phyloP scores from a whole-genome alignment of 2,113 vertebrate genomes.

The Cricetomys ansorgei region DNA sequence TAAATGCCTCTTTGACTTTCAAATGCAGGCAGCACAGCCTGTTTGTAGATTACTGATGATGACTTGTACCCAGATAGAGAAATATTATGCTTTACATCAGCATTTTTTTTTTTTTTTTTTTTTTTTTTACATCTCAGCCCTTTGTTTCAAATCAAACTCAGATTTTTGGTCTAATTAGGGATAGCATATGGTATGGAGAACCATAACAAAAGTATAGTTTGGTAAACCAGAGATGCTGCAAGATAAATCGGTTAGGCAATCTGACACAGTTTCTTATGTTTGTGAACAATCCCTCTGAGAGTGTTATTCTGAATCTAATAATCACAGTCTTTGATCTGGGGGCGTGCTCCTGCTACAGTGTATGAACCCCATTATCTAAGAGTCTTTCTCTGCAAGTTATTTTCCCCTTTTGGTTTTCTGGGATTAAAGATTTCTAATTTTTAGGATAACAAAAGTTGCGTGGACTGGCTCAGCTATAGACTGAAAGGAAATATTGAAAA shows the following conservation, averaged over 20 bases:
- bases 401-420: neutral
- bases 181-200: slow-evolving; percentile 46
- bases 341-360: neutral
- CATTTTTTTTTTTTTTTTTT: slow-evolving; percentile 66
- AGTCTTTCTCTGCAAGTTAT: neutral
- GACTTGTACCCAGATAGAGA: slow-evolving; percentile 48
- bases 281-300: neutral
- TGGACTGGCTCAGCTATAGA: neutral
- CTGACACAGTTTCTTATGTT: neutral
- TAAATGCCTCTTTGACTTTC: slow-evolving; percentile 46
- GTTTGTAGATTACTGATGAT: slow-evolving; percentile 41
- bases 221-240: neutral
- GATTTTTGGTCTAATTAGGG: slow-evolving; percentile 66
- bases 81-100: slow-evolving; percentile 71
- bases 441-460: neutral
- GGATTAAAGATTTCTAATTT: neutral
- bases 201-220: slow-evolving; percentile 14
- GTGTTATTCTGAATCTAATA: neutral
- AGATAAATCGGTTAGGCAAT: neutral
- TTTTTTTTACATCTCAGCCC: slow-evolving; percentile 62
- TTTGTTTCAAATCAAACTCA: slow-evolving; percentile 60
- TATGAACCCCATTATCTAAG: neutral
- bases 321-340: neutral
- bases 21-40: neutral
- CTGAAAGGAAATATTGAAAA: neutral